Evolutionary conservation across 2,888 invertebrate species (phyloP).

Genomic region (Prosopocoilus inquinatus): DNA sequence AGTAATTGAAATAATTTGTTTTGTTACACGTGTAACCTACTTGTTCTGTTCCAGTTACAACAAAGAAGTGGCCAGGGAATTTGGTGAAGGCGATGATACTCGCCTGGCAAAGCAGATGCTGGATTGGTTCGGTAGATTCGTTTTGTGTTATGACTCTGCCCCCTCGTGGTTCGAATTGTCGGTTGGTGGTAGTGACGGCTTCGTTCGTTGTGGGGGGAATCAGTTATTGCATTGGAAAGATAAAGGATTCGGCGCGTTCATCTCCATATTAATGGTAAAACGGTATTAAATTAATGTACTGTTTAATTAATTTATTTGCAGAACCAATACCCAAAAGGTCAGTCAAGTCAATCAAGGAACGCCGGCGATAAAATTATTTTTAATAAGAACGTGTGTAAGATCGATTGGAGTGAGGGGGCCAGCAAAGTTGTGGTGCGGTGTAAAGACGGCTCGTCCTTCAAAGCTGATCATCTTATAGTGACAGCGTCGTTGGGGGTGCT

Average conservation of each 20-base stretch:
- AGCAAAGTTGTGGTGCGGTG: conserved; percentile 50
- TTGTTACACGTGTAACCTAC: neutral
- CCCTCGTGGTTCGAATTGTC: conserved; percentile 68
- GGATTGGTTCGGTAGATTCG: conserved; percentile 43
- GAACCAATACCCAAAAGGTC: conserved; percentile 41
- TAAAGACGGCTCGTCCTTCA: conserved; percentile 54
- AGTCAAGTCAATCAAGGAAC: conserved; percentile 33
- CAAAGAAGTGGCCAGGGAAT: conserved; percentile 27
- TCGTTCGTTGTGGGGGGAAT: conserved; percentile 70
- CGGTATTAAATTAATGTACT: neutral
- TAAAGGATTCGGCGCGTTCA: conserved; percentile 65
- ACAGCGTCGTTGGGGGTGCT: conserved; percentile 70
- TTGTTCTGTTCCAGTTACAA: conserved; percentile 32
- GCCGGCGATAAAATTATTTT: conserved; percentile 42
- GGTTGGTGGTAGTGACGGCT: conserved; percentile 60
- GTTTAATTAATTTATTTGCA: conserved; percentile 15
- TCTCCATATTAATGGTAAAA: conserved; percentile 66
- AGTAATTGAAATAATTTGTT: conserved; percentile 9
- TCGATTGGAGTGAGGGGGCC: conserved; percentile 33
- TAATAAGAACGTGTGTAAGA: conserved; percentile 42
- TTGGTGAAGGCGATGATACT: conserved; percentile 22
- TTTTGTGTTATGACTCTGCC: conserved; percentile 55
- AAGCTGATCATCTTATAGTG: conserved; percentile 64
- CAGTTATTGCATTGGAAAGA: conserved; percentile 71
- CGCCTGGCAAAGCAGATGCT: conserved; percentile 31